Evolutionary conservation across 2,888 invertebrate species (phyloP).

Genomic region (Cerastis rubricosa): DNA sequence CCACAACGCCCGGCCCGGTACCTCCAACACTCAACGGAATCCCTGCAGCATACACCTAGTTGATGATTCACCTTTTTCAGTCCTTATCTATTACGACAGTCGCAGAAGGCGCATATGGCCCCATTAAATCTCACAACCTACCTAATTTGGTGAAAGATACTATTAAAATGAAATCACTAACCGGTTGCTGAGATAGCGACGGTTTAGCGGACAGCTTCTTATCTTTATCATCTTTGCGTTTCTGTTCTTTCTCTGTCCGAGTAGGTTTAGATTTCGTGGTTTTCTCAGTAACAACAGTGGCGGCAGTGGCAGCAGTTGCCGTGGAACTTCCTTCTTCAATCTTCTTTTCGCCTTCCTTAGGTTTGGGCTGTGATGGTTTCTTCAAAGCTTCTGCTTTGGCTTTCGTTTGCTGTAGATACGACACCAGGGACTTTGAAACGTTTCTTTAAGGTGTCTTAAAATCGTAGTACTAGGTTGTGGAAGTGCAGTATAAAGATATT

Average conservation of each 20-base stretch:
- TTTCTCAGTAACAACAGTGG: conserved; percentile 76
- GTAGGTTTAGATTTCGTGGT: conserved; percentile 65
- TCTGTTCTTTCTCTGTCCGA: conserved; percentile 38
- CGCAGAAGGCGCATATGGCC: background rate
- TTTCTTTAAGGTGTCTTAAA: background rate
- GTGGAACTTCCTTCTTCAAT: conserved; percentile 74
- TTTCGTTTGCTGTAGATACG: conserved; percentile 82
- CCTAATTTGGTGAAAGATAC: background rate
- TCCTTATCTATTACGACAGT: background rate
- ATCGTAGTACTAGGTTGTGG: background rate
- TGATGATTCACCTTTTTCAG: background rate
- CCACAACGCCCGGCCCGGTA: background rate
- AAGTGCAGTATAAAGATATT: background rate
- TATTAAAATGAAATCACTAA: conserved; percentile 36
- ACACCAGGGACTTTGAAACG: conserved; percentile 5
- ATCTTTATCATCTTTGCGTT: conserved; percentile 48
- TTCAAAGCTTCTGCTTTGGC: conserved; percentile 91
- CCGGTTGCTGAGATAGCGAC: conserved; percentile 39
- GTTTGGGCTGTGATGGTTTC: conserved; percentile 84
- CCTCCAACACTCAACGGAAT: background rate
- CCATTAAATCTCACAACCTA: background rate
- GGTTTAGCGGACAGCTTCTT: conserved; percentile 38
- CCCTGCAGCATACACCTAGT: background rate
- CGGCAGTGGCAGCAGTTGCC: conserved; percentile 58
- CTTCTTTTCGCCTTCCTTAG: conserved; percentile 82